These are phyloP conservation scores for Gambusia holbrooki DNA, from an alignment of 2,113 vertebrate genomes.

Conservation along the genomic window DNA sequence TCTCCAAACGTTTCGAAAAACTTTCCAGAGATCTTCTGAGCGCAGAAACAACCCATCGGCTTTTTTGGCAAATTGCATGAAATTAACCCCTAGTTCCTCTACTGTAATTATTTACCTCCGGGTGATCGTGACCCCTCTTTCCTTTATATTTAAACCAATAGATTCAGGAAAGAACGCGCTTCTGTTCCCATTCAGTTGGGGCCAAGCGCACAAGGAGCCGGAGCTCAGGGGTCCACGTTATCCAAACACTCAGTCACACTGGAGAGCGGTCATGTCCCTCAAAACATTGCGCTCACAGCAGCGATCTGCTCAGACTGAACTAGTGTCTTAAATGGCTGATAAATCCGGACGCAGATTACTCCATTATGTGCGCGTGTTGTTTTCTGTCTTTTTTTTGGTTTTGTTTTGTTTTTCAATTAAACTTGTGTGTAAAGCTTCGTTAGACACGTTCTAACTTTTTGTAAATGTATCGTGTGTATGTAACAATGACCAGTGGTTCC, in stretches of 20 bases:
- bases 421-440: slow-evolving; percentile 19
- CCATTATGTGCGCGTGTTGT: slow-evolving; percentile 1
- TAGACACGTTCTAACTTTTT: not conserved
- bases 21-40: no score
- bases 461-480: no score
- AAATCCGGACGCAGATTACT: not conserved
- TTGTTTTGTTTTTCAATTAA: not conserved
- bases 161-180: slow-evolving; percentile 78
- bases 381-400: not conserved
- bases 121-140: slow-evolving; percentile 65
- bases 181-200: slow-evolving; percentile 56
- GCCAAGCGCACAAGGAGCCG: slow-evolving; percentile 57
- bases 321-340: not conserved
- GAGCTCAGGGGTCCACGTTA: slow-evolving; percentile 46
- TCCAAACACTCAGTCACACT: slow-evolving; percentile 60
- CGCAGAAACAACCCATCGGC: not conserved
- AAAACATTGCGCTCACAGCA: not conserved
- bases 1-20: not conserved
- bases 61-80: not conserved
- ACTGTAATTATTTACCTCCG: slow-evolving; percentile 49
- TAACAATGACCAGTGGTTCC: no score
- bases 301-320: slow-evolving; percentile 2
- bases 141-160: slow-evolving; percentile 73
- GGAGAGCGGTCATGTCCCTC: slow-evolving; percentile 46
- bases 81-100: slow-evolving; percentile 25